phyloP scores from a whole-genome alignment of 2,888 invertebrate genomes.

The Cantharis lateralis region DNA sequence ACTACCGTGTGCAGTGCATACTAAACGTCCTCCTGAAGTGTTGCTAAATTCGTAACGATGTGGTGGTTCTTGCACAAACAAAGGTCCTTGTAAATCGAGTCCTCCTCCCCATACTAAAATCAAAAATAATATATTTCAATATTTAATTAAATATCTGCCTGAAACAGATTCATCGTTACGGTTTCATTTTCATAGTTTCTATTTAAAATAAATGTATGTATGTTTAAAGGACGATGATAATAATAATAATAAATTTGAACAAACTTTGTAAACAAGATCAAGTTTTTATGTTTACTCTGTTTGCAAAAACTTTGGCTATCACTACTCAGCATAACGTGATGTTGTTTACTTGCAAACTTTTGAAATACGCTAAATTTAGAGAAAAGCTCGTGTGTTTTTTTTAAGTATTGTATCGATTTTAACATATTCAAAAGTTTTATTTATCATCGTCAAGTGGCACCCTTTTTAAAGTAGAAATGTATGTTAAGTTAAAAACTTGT shows the following conservation, averaged over 20 bases:
- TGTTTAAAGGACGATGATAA: neutral
- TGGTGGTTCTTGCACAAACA: conserved; percentile 71
- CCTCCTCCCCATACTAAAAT: conserved; percentile 49
- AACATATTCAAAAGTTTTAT: neutral
- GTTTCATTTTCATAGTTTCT: too few species aligned
- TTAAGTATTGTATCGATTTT: neutral
- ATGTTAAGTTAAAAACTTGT: neutral
- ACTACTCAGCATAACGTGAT: neutral
- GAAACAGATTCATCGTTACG: too few species aligned
- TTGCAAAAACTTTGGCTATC: neutral
- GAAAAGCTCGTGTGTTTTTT: neutral
- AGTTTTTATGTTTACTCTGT: neutral
- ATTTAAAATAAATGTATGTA: neutral
- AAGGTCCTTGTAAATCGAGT: conserved; percentile 71
- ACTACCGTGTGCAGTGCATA: conserved; percentile 70
- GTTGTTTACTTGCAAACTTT: neutral
- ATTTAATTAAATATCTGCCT: neutral
- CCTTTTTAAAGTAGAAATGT: neutral
- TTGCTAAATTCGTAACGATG: conserved; percentile 79
- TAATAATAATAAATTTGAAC: neutral
- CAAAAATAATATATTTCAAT: conserved; percentile 7
- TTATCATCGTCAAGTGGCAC: neutral
- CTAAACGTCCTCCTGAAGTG: conserved; percentile 72
- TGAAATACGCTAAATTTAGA: neutral
- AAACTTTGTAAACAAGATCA: neutral